Percentiles rank a stretch among this genome's conserved stretches.
Evolutionary conservation across 2,113 vertebrate genomes (phyloP).

Genomic region (Romanogobio albipinnatus): DNA sequence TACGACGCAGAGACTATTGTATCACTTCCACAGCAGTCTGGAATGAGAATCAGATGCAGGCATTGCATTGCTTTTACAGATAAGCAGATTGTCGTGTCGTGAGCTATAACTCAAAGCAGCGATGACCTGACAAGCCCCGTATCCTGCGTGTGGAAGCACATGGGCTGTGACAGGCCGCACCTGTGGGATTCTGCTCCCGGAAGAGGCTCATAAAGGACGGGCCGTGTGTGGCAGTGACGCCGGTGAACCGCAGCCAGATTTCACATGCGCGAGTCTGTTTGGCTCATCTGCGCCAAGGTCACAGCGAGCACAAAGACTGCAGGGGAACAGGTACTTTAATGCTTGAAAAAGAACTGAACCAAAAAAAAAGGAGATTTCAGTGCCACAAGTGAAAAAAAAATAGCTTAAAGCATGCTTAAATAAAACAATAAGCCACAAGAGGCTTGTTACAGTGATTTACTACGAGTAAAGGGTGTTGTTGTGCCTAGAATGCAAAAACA

Average conservation of each 20-base stretch:
- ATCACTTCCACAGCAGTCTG: slow-evolving; percentile 28
- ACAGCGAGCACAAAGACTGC: not conserved
- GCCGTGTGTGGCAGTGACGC: slow-evolving; percentile 38
- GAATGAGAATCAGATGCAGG: slow-evolving; percentile 33
- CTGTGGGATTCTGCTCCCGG: slow-evolving; percentile 33
- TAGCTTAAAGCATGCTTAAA: not conserved
- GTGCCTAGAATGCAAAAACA: not conserved
- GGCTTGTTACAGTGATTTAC: not conserved
- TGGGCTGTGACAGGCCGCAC: slow-evolving; percentile 52
- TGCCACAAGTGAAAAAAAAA: no score
- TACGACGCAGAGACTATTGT: not conserved
- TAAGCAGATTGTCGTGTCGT: slow-evolving; percentile 39
- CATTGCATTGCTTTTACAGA: slow-evolving; percentile 50
- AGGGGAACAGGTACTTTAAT: not conserved
- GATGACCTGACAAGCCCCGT: slow-evolving; percentile 52
- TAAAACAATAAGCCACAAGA: not conserved
- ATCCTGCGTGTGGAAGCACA: slow-evolving; percentile 48
- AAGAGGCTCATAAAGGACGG: slow-evolving; percentile 46
- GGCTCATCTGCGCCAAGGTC: not conserved
- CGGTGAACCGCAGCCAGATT: slow-evolving; percentile 2
- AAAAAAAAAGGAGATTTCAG: not conserved
- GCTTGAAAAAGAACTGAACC: not conserved
- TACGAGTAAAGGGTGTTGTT: not conserved
- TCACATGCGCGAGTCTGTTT: slow-evolving; percentile 18
- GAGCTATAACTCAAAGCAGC: slow-evolving; percentile 51